phyloP scores from a whole-genome alignment of 2,113 vertebrate genomes.

The Sarotherodon lohbergeri region DNA sequence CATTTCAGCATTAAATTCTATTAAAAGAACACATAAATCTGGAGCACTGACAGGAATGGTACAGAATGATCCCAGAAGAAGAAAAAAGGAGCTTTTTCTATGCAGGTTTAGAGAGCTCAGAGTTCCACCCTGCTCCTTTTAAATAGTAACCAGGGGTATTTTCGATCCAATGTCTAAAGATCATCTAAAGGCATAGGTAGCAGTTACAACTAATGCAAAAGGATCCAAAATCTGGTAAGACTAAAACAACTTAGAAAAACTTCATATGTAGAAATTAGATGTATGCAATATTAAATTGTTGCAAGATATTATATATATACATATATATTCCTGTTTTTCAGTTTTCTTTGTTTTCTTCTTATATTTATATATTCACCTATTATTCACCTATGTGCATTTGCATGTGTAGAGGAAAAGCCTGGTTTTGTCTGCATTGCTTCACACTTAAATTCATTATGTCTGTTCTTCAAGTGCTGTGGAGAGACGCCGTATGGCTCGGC shows the following conservation, averaged over 20 bases:
- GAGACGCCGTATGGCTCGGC: fast-evolving
- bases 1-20: not conserved
- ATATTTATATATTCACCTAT: not conserved
- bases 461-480: not conserved
- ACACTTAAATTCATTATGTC: not conserved
- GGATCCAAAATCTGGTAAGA: too few relatives aligned
- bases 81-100: not conserved
- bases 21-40: not conserved
- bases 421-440: not conserved
- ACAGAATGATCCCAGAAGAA: not conserved
- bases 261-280: too few relatives aligned
- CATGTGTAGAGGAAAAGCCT: not conserved
- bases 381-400: not conserved
- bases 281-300: too few relatives aligned
- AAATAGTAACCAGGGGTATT: not conserved
- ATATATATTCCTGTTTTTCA: too few relatives aligned
- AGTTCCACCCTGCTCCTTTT: slow-evolving; percentile 8
- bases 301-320: too few relatives aligned
- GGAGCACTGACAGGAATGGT: not conserved
- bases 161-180: not conserved
- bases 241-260: too few relatives aligned
- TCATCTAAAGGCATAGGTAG: not conserved
- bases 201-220: not conserved
- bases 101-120: not conserved
- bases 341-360: not conserved